Base-by-base conservation (phyloP, 92 coral and sea anemone species). In the Pocillopora meandrina region DNA sequence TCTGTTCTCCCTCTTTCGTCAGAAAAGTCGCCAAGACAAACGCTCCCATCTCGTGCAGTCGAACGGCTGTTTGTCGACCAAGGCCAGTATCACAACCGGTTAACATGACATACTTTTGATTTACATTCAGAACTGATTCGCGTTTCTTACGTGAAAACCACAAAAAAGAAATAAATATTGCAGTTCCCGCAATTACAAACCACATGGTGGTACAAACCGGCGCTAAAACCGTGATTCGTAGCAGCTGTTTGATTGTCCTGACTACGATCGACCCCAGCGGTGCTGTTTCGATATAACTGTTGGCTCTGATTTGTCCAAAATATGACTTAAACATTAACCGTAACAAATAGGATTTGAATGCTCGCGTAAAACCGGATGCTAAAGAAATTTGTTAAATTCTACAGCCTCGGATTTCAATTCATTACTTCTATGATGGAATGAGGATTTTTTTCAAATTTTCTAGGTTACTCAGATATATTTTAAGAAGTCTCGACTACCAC, bases 21-120 rank as follows among this genome's bases (percentile, higher is more conserved):
- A 94, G 76, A 73, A 95, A 94, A 31, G 94, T 83, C 62, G 95
- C 98, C 71, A 94, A 77, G 61, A 94, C 98, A 74, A 65, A 60
- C 61, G 89, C 89, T 72, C 98, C 98, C 78, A 94, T 77, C 61
- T 82, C 18, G 75, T 94, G 94, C 72, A 94, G 71, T 20, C 74
- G 88, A 75, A 87, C 88, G 82, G 93, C 91, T 8, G 86, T 78
- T 72, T 78, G 80, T 2, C 90, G 90, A 55, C 93, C 93, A 76
- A 90, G 61, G 26, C 93, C 93, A 35, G 91, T 77, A 70, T 90
- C 93, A 58, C 93, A 90, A 47, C 93, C 93, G 49, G 93, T 90
- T 70, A 90, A 65, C n/a, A 90, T 75, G n/a, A 90, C 89, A 68
- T 73, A 79, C 72, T 47, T 78, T 57, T 79, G 79, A 52, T 19